Percentiles rank a stretch among this genome's conserved stretches.
These are phyloP conservation scores for Borostomias antarcticus DNA, from an alignment of 2,797 vertebrate species.

Conservation along the genomic window DNA sequence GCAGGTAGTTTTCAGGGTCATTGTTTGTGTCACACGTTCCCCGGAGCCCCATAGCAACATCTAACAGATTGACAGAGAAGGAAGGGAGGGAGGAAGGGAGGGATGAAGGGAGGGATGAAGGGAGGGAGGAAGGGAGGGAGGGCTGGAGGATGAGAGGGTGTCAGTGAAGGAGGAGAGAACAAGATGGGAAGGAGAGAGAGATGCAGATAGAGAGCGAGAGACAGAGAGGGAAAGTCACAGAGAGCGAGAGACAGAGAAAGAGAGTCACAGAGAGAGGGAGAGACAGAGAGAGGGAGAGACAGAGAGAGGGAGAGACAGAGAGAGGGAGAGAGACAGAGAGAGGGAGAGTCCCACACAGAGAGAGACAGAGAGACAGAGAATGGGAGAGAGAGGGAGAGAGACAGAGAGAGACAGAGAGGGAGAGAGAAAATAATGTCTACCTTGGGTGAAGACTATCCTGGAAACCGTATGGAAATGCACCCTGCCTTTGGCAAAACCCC, in stretches of 20 bases:
- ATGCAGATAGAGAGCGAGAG: too few relatives aligned
- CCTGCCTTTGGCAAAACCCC: conserved; percentile 74
- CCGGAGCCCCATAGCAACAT: conserved; percentile 56
- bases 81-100: conserved; percentile 41
- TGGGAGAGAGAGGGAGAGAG: conserved; percentile 34
- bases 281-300: too few relatives aligned
- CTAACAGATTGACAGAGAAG: conserved; percentile 54
- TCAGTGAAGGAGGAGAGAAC: too few relatives aligned
- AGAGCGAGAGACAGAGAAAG: too few relatives aligned
- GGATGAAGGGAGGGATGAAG: conserved; percentile 12
- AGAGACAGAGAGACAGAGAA: conserved; percentile 50
- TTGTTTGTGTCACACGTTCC: conserved; percentile 74
- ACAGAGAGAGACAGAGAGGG: conserved; percentile 46
- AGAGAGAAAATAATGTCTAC: conserved; percentile 59
- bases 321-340: too few relatives aligned
- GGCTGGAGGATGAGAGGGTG: too few relatives aligned
- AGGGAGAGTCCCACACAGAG: conserved; percentile 45
- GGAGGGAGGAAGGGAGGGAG: too few relatives aligned
- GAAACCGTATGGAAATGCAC: conserved; percentile 79
- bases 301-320: too few relatives aligned
- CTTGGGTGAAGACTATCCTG: conserved; percentile 75
- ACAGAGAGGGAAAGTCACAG: too few relatives aligned
- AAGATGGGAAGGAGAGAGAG: too few relatives aligned
- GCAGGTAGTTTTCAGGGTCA: conserved; percentile 73
- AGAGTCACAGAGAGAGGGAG: too few relatives aligned